phyloP scores from a whole-genome alignment of 2,113 vertebrate species.

The Felis chaus region DNA sequence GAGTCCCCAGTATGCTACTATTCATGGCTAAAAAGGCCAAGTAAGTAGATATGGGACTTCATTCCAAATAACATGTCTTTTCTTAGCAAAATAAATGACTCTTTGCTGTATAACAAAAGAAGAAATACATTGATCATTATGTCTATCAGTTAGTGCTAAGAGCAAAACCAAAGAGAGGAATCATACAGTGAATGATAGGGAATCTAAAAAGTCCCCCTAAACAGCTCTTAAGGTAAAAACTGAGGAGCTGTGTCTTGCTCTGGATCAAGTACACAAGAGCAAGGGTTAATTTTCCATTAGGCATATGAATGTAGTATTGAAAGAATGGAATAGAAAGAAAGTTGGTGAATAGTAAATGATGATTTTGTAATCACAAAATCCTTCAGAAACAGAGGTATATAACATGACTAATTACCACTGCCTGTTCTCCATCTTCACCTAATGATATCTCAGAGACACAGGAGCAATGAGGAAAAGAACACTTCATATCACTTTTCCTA shows the following conservation, averaged over 20 bases:
- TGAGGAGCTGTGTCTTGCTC: neutral
- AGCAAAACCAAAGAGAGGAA: neutral
- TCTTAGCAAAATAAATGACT: slow-evolving; percentile 39
- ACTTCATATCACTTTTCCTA: neutral
- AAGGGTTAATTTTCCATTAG: neutral
- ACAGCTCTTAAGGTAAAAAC: neutral
- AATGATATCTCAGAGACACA: neutral
- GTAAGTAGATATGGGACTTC: neutral
- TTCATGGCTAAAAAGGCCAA: slow-evolving; percentile 7
- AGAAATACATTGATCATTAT: neutral
- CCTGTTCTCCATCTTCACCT: neutral
- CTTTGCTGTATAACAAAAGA: neutral
- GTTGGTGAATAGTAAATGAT: neutral
- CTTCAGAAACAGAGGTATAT: neutral
- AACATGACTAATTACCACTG: neutral
- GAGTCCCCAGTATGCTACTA: neutral
- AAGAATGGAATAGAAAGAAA: neutral
- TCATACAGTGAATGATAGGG: neutral
- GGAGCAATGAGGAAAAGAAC: neutral
- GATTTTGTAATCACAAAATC: neutral
- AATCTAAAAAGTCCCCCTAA: neutral
- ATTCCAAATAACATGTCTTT: slow-evolving; percentile 44
- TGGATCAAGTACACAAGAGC: neutral
- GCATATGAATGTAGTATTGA: neutral
- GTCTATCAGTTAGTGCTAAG: neutral